Base-by-base conservation (phyloP, 2,888 invertebrate genomes). In the Monoplex corrugatus region DNA sequence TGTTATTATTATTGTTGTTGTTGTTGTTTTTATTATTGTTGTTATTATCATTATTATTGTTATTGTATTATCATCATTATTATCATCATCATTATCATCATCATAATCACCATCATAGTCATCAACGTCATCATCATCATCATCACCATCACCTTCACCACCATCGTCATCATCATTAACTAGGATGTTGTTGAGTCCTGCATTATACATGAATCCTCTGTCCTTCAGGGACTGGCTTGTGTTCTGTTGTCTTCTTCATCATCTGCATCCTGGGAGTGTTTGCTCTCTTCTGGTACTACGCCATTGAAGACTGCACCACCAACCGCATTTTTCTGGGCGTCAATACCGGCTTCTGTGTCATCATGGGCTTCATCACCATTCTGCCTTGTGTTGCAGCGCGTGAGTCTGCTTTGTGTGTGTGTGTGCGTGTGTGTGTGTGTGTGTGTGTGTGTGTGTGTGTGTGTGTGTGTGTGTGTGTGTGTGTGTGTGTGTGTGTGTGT, bases 281-380 rank as follows among this genome's bases (percentile, higher is more conserved):
- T 32, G 91, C 95, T 35, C 92, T 96, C 40, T 96, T 95, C 90
- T 92, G 95, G 87, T 96, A 95, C 92, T 95, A 96, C 8, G 92
- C 93, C 16, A 91, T 92, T 19, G 92, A 94, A 45, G 95, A 94
- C 43, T 96, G 96, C 90, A 90, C 91, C 28, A 94, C 95, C 84
- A 96, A 96, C 92, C 95, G 96, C 90, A 94, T 96, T 63, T 96
- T 96, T 89, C 95, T 96, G 40, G 94, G 95, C 23, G 93, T 96
- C 87, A 96, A 96, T 92, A 94, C 94, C 16, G 95, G 95, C 13
- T 93, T 96, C 0, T 96, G 96, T 92, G 90, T 95, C 28, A 43
- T 96, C 10, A 92, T 96, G 72, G 94, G 96, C 10, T 92, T 96
- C 88, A 91, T 96, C 75, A 96, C 96, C 19, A 91, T 96, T 5